Base-by-base conservation (phyloP, 2,888 invertebrate genomes). In the Oligia strigilis region DNA sequence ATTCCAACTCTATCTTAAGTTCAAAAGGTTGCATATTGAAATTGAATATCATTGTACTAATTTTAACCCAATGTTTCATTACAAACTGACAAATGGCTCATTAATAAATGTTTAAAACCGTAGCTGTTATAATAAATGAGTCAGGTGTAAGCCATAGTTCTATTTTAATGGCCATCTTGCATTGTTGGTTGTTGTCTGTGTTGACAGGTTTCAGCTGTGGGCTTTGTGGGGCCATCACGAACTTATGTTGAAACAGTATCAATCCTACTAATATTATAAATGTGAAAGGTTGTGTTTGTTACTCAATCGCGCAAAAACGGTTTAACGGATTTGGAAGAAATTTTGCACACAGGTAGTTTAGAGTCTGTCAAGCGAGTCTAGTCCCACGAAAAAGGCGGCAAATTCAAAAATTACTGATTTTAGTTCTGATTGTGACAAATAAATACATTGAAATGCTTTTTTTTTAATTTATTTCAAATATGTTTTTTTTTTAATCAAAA, bases 21-120 rank as follows among this genome's bases (percentile, higher is more conserved):
- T 58, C 23, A 49, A 75, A 84, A 70, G 82, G 75, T 77, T 77
- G 78, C 80, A 78, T 81, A 77, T 85, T 36, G 29, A 73, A 77
- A 43, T 70, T 55, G 8, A 29, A 23, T 52, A 52, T 66, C 40
- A 43, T 60, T 77, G 58, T 79, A 80, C 77, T 80, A 85, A 83
- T 82, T 86, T 83, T 82, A 87, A 71, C 69, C 65, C 43, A 75
- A 65, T 64, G 78, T 82, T 88, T 90, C 91, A 87, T 90, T 87
- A 87, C n/a, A 85, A 73, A 65, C 83, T 88, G 90, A 91, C 87
- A 89, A 90, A 90, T 89, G 85, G 83, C 81, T 87, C 89, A 86
- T 88, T 89, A 89, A 89, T 89, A 87, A 81, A 84, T 82, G 85
- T 83, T 86, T 81, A 87, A 89, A 90, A 87, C 87, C 75, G 81